phyloP scores from a whole-genome alignment of 1,140 invertebrate species.

The Drosophila bipectinata region DNA sequence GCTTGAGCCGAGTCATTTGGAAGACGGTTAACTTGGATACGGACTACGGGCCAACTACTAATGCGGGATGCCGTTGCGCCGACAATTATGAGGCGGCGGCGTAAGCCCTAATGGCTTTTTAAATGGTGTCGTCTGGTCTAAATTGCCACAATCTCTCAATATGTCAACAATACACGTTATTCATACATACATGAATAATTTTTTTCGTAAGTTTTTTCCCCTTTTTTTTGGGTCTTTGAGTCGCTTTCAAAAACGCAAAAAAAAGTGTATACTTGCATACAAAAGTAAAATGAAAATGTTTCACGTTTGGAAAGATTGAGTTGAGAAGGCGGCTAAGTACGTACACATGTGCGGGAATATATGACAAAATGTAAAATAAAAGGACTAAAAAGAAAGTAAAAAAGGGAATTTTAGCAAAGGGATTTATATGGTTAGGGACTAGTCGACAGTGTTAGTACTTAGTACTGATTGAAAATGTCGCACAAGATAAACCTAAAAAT shows the following conservation, averaged over 20 bases:
- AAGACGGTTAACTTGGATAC: conserved; percentile 13
- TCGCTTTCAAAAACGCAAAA: conserved; percentile 29
- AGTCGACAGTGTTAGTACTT: conserved; percentile 2
- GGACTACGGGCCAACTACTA: conserved; percentile 21
- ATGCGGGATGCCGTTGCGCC: conserved; percentile 32
- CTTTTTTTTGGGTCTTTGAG: conserved; percentile 21
- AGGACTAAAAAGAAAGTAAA: conserved; percentile 17
- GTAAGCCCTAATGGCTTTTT: conserved; percentile 48
- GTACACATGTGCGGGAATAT: conserved; percentile 9
- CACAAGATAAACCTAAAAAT: too few species aligned
- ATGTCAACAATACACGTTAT: conserved; percentile 40
- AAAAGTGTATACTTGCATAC: conserved; percentile 3
- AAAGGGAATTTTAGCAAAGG: conserved; percentile 7
- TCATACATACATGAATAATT: conserved; percentile 22
- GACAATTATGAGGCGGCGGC: conserved; percentile 19
- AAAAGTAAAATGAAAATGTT: conserved; percentile 64
- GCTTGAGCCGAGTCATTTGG: conserved; percentile 19
- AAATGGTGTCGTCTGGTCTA: conserved; percentile 49
- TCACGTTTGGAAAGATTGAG: conserved; percentile 61
- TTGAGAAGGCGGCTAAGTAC: conserved; percentile 50
- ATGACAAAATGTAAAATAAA: conserved; percentile 29
- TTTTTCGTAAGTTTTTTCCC: not conserved
- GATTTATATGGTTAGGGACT: not conserved
- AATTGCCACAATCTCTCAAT: conserved; percentile 48
- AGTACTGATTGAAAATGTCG: not conserved